These are phyloP conservation scores for Drosophila yooni DNA, from an alignment of 2,888 invertebrate species.

Conservation along the genomic window DNA sequence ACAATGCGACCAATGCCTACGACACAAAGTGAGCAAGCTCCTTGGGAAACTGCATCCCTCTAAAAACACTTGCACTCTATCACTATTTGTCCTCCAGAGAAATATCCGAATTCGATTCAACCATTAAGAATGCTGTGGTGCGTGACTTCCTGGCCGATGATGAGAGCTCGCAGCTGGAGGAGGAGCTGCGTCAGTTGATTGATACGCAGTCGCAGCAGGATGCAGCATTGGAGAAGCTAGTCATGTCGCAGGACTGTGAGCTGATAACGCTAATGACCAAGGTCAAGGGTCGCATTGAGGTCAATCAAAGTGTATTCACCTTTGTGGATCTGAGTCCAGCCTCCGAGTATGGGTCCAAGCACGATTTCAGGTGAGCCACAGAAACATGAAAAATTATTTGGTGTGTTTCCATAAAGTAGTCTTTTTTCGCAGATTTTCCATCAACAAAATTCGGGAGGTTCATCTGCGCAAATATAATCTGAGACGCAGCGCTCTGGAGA, in stretches of 20 bases:
- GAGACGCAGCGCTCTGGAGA: slow-evolving; percentile 88
- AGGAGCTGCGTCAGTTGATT: slow-evolving; percentile 85
- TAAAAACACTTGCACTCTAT: not conserved
- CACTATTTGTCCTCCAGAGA: slow-evolving; percentile 63
- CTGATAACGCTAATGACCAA: slow-evolving; percentile 87
- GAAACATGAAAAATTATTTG: not conserved
- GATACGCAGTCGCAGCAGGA: slow-evolving; percentile 85
- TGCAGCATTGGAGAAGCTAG: slow-evolving; percentile 86
- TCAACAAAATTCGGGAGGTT: slow-evolving; percentile 87
- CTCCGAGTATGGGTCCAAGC: slow-evolving; percentile 86
- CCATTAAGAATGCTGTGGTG: slow-evolving; percentile 85
- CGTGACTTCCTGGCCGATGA: slow-evolving; percentile 85
- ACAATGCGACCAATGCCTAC: slow-evolving; percentile 85
- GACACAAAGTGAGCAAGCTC: slow-evolving; percentile 80
- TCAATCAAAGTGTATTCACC: slow-evolving; percentile 87
- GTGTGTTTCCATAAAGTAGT: not conserved
- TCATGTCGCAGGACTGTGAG: slow-evolving; percentile 88
- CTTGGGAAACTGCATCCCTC: not conserved
- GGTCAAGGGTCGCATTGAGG: slow-evolving; percentile 87
- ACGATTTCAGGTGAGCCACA: slow-evolving; percentile 85
- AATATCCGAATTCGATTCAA: slow-evolving; percentile 84
- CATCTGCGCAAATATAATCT: slow-evolving; percentile 88
- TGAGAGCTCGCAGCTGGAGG: slow-evolving; percentile 85
- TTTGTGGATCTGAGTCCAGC: slow-evolving; percentile 87
- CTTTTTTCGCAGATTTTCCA: slow-evolving; percentile 83